These are phyloP conservation scores for Myanophis thanlyinensis DNA, from an alignment of 2,113 vertebrate species.

Conservation along the genomic window DNA sequence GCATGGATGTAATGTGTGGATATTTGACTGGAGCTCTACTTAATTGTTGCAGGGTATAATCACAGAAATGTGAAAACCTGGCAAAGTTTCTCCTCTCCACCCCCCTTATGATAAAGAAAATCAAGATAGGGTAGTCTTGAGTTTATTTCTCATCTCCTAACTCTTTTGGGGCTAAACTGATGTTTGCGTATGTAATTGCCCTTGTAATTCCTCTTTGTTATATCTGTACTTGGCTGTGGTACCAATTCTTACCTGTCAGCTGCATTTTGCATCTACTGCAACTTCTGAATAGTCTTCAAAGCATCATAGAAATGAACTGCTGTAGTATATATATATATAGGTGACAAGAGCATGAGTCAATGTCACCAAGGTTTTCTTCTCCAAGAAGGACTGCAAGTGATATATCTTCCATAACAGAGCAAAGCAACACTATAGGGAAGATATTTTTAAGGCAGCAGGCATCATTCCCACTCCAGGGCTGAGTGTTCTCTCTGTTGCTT, in stretches of 20 bases:
- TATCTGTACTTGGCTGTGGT: neutral
- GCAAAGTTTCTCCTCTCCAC: neutral
- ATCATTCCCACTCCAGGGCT: neutral
- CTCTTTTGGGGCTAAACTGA: neutral
- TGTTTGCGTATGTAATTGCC: neutral
- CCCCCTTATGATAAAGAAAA: neutral
- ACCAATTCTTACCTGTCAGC: neutral
- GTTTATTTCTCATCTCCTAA: no score
- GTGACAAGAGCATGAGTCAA: neutral
- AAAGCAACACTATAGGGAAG: neutral
- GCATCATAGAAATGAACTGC: neutral
- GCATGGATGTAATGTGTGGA: neutral
- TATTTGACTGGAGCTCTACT: no score
- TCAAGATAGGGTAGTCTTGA: no score
- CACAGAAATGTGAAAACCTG: no score
- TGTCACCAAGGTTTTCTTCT: neutral
- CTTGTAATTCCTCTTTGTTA: neutral
- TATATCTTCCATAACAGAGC: neutral
- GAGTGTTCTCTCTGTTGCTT: neutral
- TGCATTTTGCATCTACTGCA: neutral
- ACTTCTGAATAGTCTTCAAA: neutral
- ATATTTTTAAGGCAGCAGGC: neutral
- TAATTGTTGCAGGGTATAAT: no score
- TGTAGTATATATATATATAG: neutral
- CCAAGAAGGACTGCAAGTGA: neutral